Evolutionary conservation across 2,797 vertebrate species (phyloP), one percentile per base, ranked within the genome.

Genomic region (Fistularia commersonii): DNA sequence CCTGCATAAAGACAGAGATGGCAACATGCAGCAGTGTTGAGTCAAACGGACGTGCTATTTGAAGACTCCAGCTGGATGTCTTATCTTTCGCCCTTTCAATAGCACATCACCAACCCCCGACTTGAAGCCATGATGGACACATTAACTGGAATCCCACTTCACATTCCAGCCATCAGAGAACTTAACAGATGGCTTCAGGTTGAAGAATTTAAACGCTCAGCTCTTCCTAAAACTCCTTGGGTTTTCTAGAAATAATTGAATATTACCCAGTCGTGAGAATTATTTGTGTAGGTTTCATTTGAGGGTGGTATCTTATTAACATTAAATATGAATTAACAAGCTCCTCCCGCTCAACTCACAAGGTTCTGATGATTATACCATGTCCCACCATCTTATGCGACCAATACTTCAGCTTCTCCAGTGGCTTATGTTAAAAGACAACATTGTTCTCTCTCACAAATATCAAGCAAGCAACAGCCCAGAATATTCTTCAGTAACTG

Each of bases 31-130:
- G 31, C 39, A 11, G 35, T 23, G 15, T 45, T 38, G 23, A 60
- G 23, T 60, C 0, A 41, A 47, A 41, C 11, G 50, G 48, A 40
- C 14, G 6, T 47, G 9, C 35, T 33, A 1, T 46, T 40, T 14
- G 46, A 33, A 47, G 47, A 57, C 55, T 66, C 49, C 60, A 64
- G 66, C 66, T 77, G 57, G 51, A 36, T 52, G 45, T 57, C 51
- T 66, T 69, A 62, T 75, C 69, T 68, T 51, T 41, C 52, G 32
- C 48, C 42, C 45, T 62, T 47, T 69, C 54, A 65, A 62, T 68
- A 57, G 34, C 51, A 51, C 13, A 44, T 36, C 46, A 13, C 31
- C 32, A 39, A 36, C 15, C 32, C 32, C 11, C 48, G 12, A 2
- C 39, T 41, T 36, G 6, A 6, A 35, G 34, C 8, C 6, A 6